A percentile compares a stretch with the other conserved stretches of the same genome.
Evolutionary conservation across 2,797 vertebrate genomes (phyloP).

Genomic region (Enteromius treurensis): DNA sequence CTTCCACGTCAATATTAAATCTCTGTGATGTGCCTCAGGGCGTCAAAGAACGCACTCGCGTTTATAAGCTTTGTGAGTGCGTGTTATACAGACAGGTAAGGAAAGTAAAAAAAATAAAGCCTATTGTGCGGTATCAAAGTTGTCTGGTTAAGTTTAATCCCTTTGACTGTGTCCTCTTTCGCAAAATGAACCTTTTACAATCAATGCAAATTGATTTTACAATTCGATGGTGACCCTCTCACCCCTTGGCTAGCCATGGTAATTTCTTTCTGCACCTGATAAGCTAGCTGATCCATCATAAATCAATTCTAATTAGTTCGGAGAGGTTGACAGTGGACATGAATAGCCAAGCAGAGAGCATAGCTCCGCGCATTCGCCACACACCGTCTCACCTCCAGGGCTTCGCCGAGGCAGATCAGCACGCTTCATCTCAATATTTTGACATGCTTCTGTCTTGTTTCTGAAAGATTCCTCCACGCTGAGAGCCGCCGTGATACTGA

Average conservation of each 20-base stretch:
- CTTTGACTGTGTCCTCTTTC: conserved; percentile 85
- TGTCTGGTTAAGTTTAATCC: conserved; percentile 95
- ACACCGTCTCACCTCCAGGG: conserved; percentile 3
- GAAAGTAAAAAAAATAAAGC: conserved; percentile 59
- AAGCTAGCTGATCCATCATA: conserved; percentile 98
- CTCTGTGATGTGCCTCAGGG: conserved; percentile 41
- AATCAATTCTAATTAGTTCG: conserved; percentile 99
- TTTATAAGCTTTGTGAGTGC: conserved; percentile 71
- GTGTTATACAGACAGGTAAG: conserved; percentile 69
- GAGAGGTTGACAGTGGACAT: conserved; percentile 75
- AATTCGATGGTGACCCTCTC: conserved; percentile 92
- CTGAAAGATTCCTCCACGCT: not conserved
- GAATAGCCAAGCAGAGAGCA: conserved; percentile 65
- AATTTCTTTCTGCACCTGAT: conserved; percentile 96
- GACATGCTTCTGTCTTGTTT: conserved; percentile 29
- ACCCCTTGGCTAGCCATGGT: conserved; percentile 89
- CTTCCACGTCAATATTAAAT: conserved; percentile 50
- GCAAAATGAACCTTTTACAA: conserved; percentile 98
- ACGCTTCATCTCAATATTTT: conserved; percentile 18
- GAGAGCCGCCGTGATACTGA: conserved; percentile 2
- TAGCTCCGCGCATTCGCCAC: conserved; percentile 7
- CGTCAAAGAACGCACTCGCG: not conserved
- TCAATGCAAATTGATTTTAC: conserved; percentile 99
- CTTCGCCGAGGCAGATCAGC: conserved; percentile 5
- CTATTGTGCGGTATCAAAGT: conserved; percentile 87